A percentile compares a stretch with the other conserved stretches of the same genome.
Conservation (phyloP, 1,140 invertebrate genomes). For the Camponotus vicinus region DNA sequence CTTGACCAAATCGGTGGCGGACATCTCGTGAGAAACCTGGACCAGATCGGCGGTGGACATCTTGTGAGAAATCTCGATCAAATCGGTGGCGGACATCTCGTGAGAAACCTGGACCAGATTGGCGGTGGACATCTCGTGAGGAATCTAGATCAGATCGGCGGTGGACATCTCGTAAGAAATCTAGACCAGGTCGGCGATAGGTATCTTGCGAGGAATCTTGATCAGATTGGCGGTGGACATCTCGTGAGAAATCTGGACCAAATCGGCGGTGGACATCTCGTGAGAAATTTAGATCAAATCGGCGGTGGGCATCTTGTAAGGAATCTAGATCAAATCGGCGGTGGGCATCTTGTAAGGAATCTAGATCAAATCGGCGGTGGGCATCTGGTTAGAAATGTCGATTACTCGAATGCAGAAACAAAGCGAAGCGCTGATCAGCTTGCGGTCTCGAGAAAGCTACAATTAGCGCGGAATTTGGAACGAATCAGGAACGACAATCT, state of each 20-base stretch:
- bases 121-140: slow-evolving; percentile 82
- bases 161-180: slow-evolving; percentile 47
- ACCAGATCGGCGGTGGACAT: slow-evolving; percentile 85
- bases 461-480: slow-evolving; percentile 78
- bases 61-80: slow-evolving; percentile 79
- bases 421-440: slow-evolving; percentile 78
- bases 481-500: slow-evolving; percentile 83
- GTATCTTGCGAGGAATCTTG: slow-evolving; percentile 82
- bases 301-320: slow-evolving; percentile 86
- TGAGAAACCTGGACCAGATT: slow-evolving; percentile 80
- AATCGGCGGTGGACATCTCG: slow-evolving; percentile 82
- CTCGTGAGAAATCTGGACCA: slow-evolving; percentile 82
- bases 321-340: slow-evolving; percentile 79
- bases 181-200: slow-evolving; percentile 82
- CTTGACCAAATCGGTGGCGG: slow-evolving; percentile 84
- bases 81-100: slow-evolving; percentile 85
- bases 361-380: slow-evolving; percentile 82
- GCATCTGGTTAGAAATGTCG: slow-evolving; percentile 82
- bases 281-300: slow-evolving; percentile 81
- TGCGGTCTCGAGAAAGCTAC: slow-evolving; percentile 80
- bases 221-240: slow-evolving; percentile 85
- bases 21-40: slow-evolving; percentile 77
- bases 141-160: too few relatives aligned
- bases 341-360: slow-evolving; percentile 84
- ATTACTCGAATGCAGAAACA: slow-evolving; percentile 53